A percentile compares a stretch with the other conserved stretches of the same genome.
These are phyloP conservation scores for Pachydiplax longipennis DNA, from an alignment of 2,888 invertebrate genomes.

Conservation along the genomic window DNA sequence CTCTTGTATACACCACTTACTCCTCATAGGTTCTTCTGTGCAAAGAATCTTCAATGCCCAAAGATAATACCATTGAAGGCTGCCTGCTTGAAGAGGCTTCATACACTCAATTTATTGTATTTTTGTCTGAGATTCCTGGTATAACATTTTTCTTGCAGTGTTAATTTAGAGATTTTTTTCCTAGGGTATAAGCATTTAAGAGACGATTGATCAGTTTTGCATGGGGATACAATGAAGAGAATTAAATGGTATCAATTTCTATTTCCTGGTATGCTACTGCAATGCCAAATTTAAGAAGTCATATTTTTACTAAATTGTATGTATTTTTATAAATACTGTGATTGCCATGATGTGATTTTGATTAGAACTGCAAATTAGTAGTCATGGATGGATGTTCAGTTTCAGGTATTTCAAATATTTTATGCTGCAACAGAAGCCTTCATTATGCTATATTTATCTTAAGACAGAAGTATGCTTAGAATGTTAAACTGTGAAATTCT, in stretches of 20 bases:
- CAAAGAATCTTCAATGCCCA: conserved; percentile 31
- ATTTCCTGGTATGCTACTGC: neutral
- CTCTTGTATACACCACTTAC: conserved; percentile 2
- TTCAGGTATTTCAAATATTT: neutral
- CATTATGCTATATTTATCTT: neutral
- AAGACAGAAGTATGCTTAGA: neutral
- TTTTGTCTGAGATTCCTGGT: neutral
- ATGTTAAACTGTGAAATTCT: neutral
- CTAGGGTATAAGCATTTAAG: neutral
- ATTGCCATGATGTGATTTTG: neutral
- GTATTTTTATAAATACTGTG: neutral
- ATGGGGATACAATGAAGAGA: neutral
- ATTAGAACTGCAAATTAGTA: neutral
- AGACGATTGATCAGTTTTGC: neutral
- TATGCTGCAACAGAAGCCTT: neutral
- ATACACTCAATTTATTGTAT: neutral
- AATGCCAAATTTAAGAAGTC: neutral
- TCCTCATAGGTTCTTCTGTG: conserved; percentile 21
- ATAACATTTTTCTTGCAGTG: neutral
- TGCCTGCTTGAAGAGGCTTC: conserved; percentile 23
- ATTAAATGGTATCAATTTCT: neutral
- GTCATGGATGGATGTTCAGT: neutral
- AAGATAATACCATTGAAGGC: conserved; percentile 36
- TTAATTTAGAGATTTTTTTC: neutral
- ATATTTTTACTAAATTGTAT: neutral